Evolutionary conservation across 2,113 vertebrate genomes (phyloP).

Genomic region (Zosterops pallidus): DNA sequence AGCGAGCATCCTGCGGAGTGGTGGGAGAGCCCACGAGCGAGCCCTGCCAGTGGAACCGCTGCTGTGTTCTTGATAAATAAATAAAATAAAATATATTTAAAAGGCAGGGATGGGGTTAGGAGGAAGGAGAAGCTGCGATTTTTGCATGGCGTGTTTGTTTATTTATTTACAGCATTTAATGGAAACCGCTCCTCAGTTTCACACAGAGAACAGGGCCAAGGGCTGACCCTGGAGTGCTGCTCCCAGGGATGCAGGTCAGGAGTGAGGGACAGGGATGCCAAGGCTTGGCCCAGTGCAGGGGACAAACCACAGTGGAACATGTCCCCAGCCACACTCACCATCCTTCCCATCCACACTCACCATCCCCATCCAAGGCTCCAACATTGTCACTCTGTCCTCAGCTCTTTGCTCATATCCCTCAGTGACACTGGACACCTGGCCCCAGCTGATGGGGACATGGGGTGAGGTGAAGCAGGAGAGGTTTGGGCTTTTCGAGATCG

Average conservation of each 20-base stretch:
- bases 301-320: neutral
- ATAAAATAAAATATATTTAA: rapidly evolving
- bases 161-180: neutral
- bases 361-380: rapidly evolving
- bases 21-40: neutral
- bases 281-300: neutral
- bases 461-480: neutral
- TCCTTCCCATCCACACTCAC: rapidly evolving
- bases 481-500: neutral
- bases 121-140: neutral
- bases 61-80: too few relatives aligned
- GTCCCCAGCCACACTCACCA: neutral
- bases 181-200: too few relatives aligned
- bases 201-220: rapidly evolving
- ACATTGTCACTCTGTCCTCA: rapidly evolving
- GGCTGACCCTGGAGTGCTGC: rapidly evolving
- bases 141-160: rapidly evolving
- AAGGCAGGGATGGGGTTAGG: neutral
- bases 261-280: rapidly evolving
- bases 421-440: rapidly evolving
- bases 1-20: neutral
- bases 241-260: rapidly evolving
- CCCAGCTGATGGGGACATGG: neutral
- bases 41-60: neutral
- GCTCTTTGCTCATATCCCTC: rapidly evolving